A percentile compares a stretch with the other conserved stretches of the same genome.
These are phyloP conservation scores for Colossoma macropomum DNA, from an alignment of 2,113 vertebrate genomes.

Conservation along the genomic window DNA sequence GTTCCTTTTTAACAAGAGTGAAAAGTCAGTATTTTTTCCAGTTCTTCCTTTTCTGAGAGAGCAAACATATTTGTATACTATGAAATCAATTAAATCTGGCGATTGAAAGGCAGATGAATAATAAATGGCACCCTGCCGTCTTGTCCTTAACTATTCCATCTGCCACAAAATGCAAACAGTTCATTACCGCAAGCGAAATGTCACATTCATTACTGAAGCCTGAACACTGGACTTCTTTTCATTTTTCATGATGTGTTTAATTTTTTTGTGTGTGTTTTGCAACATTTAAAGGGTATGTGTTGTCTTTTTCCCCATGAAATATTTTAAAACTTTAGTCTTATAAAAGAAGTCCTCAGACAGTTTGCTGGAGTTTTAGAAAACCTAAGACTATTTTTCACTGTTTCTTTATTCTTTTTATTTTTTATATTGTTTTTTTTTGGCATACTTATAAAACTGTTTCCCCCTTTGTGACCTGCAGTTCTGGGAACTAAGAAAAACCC, in stretches of 20 bases:
- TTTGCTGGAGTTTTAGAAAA: too few relatives aligned
- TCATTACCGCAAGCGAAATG: slow-evolving; percentile 41
- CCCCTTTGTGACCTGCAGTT: too few relatives aligned
- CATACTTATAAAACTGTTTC: too few relatives aligned
- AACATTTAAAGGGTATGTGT: too few relatives aligned
- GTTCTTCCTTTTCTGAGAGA: not conserved
- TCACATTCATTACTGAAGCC: slow-evolving; percentile 40
- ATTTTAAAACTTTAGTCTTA: too few relatives aligned
- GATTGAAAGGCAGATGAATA: slow-evolving; percentile 43
- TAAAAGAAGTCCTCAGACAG: too few relatives aligned
- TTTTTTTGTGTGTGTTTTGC: not conserved
- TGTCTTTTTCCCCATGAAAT: too few relatives aligned
- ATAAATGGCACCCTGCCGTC: slow-evolving; percentile 32
- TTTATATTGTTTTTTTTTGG: too few relatives aligned
- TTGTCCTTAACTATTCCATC: slow-evolving; percentile 21
- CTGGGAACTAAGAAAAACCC: too few relatives aligned
- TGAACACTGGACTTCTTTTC: slow-evolving; percentile 8
- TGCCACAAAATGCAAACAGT: slow-evolving; percentile 17
- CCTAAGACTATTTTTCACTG: too few relatives aligned
- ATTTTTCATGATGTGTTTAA: slow-evolving; percentile 7
- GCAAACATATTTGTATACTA: slow-evolving; percentile 27
- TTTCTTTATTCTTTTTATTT: too few relatives aligned
- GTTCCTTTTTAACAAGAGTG: not conserved
- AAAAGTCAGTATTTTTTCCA: not conserved
- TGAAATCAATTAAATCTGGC: slow-evolving; percentile 10